Evolutionary conservation across 2,113 vertebrate genomes (phyloP).

Genomic region (Plestiodon gilberti): DNA sequence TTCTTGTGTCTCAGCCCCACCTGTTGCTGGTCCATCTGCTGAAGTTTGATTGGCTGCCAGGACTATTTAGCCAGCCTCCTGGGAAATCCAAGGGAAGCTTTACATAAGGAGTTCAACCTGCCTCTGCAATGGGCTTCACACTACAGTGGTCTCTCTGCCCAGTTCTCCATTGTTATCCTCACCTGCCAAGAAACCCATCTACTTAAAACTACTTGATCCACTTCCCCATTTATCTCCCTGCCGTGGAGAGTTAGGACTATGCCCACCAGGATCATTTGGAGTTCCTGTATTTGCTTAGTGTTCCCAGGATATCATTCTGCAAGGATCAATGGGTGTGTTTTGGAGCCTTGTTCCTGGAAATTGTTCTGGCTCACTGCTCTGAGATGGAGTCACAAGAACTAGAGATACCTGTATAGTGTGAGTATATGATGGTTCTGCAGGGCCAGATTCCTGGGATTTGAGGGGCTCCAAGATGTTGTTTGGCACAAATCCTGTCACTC

Average conservation of each 20-base stretch:
- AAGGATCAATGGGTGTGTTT: not conserved
- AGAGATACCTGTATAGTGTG: slow-evolving; percentile 91
- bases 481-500: slow-evolving; percentile 92
- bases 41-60: not conserved
- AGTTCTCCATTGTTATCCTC: not conserved
- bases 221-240: not conserved
- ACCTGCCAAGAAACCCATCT: not conserved
- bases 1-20: not conserved
- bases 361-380: not conserved
- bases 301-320: not conserved
- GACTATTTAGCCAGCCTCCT: not conserved
- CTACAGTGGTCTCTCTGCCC: not conserved
- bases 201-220: not conserved
- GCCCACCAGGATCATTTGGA: not conserved
- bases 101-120: not conserved
- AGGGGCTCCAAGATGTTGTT: slow-evolving; percentile 95
- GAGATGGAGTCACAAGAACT: fast-evolving
- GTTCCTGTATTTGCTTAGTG: not conserved
- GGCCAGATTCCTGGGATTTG: slow-evolving; percentile 76
- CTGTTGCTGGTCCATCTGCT: not conserved
- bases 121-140: no score
- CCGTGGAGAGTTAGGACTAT: not conserved
- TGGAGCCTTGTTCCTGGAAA: not conserved
- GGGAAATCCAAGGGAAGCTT: not conserved
- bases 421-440: slow-evolving; percentile 85